Evolutionary conservation across 2,888 invertebrate genomes (phyloP).

Genomic region (Microplitis deprimator): DNA sequence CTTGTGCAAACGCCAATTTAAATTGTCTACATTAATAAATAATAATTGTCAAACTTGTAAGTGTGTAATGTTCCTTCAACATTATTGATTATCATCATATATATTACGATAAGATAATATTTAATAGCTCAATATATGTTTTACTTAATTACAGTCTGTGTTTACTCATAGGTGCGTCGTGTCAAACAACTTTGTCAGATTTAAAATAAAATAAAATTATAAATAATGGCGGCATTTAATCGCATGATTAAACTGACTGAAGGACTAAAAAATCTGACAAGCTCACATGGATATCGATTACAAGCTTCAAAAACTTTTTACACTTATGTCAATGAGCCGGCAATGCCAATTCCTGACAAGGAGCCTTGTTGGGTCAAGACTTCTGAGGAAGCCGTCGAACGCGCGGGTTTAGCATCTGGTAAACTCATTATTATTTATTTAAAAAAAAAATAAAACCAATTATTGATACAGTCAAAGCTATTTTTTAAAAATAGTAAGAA

Average conservation of each 20-base stretch:
- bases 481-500: no score
- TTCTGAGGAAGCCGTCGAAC: constrained; percentile 84
- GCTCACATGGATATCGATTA: constrained; percentile 52
- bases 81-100: background rate
- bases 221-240: constrained; percentile 62
- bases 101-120: background rate
- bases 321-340: constrained; percentile 85
- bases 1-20: background rate
- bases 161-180: background rate
- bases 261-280: constrained; percentile 54
- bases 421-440: constrained; percentile 8
- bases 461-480: no score
- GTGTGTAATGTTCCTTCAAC: background rate
- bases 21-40: no score
- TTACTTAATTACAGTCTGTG: background rate
- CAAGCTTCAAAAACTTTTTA: constrained; percentile 76
- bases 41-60: background rate
- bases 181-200: background rate
- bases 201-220: constrained; percentile 3
- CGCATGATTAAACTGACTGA: constrained; percentile 59
- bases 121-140: background rate
- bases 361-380: constrained; percentile 80
- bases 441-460: no score
- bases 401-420: constrained; percentile 84
- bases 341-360: constrained; percentile 83